These are phyloP conservation scores for Haliclystus octoradiatus DNA, from an alignment of 30 jellyfish, hydroid and myxozoan species.

Conservation along the genomic window DNA sequence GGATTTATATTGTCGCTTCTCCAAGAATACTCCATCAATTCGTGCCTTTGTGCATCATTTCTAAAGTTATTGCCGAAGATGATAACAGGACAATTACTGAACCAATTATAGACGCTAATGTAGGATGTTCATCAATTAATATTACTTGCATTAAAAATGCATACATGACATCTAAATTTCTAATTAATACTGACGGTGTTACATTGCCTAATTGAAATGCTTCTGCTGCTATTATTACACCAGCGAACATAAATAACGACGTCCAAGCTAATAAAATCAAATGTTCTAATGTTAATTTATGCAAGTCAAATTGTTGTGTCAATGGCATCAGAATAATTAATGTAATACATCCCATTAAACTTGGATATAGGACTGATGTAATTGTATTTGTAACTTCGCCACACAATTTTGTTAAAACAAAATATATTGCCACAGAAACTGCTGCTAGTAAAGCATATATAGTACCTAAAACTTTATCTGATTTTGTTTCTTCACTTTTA, in stretches of 20 bases:
- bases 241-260: constrained; percentile 37
- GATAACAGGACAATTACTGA: constrained; percentile 61
- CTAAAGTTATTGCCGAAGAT: no score
- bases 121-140: constrained; percentile 39
- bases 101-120: constrained; percentile 48
- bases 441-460: constrained; percentile 78
- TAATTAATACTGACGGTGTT: constrained; percentile 86
- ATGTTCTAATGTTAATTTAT: no score
- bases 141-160: constrained; percentile 66
- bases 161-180: constrained; percentile 78
- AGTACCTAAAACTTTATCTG: constrained; percentile 64
- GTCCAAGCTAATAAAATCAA: constrained; percentile 43
- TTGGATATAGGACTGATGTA: constrained; percentile 83
- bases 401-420: constrained; percentile 63
- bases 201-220: constrained; percentile 86
- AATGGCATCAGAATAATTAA: constrained; percentile 48
- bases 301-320: constrained; percentile 7
- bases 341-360: constrained; percentile 51
- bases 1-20: no score
- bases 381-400: constrained; percentile 88
- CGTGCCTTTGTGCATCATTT: no score
- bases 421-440: constrained; percentile 50
- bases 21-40: no score
- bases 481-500: no score
- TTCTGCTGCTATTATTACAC: constrained; percentile 87